Base-by-base conservation (phyloP, 1,140 invertebrate genomes). In the Colletes latitarsis region DNA sequence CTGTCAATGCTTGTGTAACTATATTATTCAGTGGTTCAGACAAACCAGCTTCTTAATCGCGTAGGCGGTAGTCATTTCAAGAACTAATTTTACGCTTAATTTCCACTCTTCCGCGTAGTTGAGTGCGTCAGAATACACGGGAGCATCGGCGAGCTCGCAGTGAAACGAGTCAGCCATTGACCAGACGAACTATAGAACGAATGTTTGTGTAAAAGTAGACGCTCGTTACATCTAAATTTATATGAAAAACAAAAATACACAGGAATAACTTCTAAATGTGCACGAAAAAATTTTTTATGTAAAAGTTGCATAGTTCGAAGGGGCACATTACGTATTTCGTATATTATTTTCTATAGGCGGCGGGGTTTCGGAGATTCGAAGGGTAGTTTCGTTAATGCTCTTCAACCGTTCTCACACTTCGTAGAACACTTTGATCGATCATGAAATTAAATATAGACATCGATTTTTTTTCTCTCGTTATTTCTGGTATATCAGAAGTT, bases 21-120 rank as follows among this genome's bases (percentile, higher is more conserved):
- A 30, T 30, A 2, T 30, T 30, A 30, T 30, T 30, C 30, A 30
- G 30, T 30, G 30, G 30, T 30, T 30, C 2, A 2, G 30, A 30
- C 30, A 30, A 15, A 6, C 10, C n/a, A 19, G 43, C 10, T 60
- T 41, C 2, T n/a, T 10, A 39, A 4, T 30, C 17, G 15, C 6
- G 21, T 52, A 52, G 30, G 15, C n/a, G 43, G 1, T 8, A 46
- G 63, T 39, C 19, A 58, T 77, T 12, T 60, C 9, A 3, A 41
- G 39, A 62, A 63, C 9, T 71, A 71, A 78, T 78, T 70, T 70
- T 63, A 53, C 58, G n/a, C 8, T 15, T 72, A 52, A 72, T 72
- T 43, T 30, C 9, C 39, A 14, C 30, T 63, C 14, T 64, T 71
- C 49, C 8, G 41, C 58, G 17, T 9, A 49, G 67, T 10, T 53